A percentile compares a stretch with the other conserved stretches of the same genome.
Conservation (phyloP, 2,888 invertebrate species). For the Capitulum mitella region DNA sequence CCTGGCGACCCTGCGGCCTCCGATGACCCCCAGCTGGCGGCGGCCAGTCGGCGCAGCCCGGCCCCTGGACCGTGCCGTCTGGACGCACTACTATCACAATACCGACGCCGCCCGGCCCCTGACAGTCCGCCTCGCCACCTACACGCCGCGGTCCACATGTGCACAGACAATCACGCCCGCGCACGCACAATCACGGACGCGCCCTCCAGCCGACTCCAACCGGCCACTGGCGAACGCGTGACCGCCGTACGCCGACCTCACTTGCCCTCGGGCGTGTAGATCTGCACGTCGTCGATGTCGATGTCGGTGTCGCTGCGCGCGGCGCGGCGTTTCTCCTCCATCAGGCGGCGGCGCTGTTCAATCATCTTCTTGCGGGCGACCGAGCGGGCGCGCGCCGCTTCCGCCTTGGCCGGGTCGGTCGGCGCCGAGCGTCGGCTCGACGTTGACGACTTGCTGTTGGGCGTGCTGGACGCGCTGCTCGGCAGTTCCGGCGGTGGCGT, state of each 20-base stretch:
- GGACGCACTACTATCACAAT: neutral
- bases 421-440: neutral
- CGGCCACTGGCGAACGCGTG: too few species aligned
- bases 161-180: too few species aligned
- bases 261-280: conserved; percentile 22
- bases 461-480: neutral
- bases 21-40: too few species aligned
- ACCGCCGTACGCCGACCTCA: neutral
- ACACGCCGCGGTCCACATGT: neutral
- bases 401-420: conserved; percentile 29
- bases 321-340: conserved; percentile 35
- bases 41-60: too few species aligned
- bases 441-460: neutral
- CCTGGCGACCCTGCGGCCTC: too few species aligned
- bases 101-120: neutral
- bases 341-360: conserved; percentile 61
- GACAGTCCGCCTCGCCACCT: too few species aligned
- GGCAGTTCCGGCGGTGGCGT: neutral
- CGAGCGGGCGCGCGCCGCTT: conserved; percentile 44
- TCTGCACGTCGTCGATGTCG: neutral
- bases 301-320: too few species aligned
- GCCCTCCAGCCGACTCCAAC: too few species aligned
- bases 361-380: conserved; percentile 70
- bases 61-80: neutral
- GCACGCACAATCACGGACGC: neutral